Base-by-base conservation (phyloP, 2,113 vertebrate species). In the Dromas ardeola region DNA sequence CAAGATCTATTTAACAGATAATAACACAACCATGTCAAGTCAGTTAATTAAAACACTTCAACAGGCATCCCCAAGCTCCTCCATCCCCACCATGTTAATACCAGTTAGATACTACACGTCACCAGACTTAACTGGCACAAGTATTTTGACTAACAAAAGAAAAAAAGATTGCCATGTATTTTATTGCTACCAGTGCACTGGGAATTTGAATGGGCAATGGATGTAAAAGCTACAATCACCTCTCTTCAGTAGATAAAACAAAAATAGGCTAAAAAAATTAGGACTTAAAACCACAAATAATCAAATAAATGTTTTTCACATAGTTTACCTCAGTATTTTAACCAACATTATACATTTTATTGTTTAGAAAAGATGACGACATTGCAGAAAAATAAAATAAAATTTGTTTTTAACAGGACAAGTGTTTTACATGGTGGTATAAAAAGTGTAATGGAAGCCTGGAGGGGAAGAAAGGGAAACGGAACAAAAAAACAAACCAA, bases 321-420 rank as follows among this genome's bases (percentile, higher is more conserved):
- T 87, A 62, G 34, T 42, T 89, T 70, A 86, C 52, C 86, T 93
- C 83, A 47, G 73, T 63, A 86, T 94, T 92, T 97, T 95, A 97
- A 90, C n/a, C 85, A 96, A 97, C 67, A 79, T 83, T 86, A 97
- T 77, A 92, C 55, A 59, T 42, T 88, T 93, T 40, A 94, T 94
- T 96, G 66, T 88, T 95, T 87, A 87, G 53, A 96, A 95, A 97
- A 96, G 53, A 85, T 38, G 20, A 80, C 8, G 1, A 69, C 82
- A 94, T 15, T 47, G 74, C 71, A 91, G 47, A 95, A 94, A 95
- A 97, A 95, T 93, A 94, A 98, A 96, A 93, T 85, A 70, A 94
- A 78, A 88, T 85, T 81, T 70, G n/a, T 45, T 79, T 93, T 94
- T n/a, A 93, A 92, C 65, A 58, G 71, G 53, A 95, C 56, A 34